Evolutionary conservation across 1,140 invertebrate genomes (phyloP).

Genomic region (Helicoverpa zea): DNA sequence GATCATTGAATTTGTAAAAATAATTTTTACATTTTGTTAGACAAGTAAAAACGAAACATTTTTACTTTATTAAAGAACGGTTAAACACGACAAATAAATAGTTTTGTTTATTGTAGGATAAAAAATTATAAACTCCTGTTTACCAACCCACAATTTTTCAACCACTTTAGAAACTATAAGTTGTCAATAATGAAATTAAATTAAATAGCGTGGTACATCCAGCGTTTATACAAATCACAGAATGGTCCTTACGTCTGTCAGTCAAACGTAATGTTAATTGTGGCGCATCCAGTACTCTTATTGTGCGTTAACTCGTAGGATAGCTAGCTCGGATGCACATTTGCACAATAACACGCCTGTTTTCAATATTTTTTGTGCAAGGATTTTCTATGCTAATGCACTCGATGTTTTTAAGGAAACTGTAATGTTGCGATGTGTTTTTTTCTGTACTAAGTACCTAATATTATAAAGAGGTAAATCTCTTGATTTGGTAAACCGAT

Average conservation of each 20-base stretch:
- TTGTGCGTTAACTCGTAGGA: not conserved
- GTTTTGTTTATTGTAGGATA: too few relatives aligned
- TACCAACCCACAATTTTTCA: too few relatives aligned
- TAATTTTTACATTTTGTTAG: too few relatives aligned
- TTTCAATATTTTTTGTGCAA: not conserved
- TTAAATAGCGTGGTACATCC: not conserved
- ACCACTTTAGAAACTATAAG: too few relatives aligned
- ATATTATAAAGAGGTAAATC: not conserved
- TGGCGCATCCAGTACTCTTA: conserved; percentile 15
- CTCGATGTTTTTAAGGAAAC: not conserved
- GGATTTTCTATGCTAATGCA: conserved; percentile 25
- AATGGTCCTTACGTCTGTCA: not conserved
- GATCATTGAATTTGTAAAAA: too few relatives aligned
- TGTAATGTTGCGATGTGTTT: not conserved
- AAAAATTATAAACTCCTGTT: too few relatives aligned
- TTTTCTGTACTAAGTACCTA: not conserved
- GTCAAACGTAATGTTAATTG: not conserved
- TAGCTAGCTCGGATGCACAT: conserved; percentile 30
- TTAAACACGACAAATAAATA: too few relatives aligned
- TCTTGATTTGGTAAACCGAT: too few relatives aligned
- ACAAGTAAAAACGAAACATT: too few relatives aligned
- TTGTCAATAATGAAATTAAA: too few relatives aligned
- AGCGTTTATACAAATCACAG: not conserved
- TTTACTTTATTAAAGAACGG: too few relatives aligned
- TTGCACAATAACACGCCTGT: conserved; percentile 27